Evolutionary conservation across 2,797 vertebrate species (phyloP).

Genomic region (Sebastes itinus): DNA sequence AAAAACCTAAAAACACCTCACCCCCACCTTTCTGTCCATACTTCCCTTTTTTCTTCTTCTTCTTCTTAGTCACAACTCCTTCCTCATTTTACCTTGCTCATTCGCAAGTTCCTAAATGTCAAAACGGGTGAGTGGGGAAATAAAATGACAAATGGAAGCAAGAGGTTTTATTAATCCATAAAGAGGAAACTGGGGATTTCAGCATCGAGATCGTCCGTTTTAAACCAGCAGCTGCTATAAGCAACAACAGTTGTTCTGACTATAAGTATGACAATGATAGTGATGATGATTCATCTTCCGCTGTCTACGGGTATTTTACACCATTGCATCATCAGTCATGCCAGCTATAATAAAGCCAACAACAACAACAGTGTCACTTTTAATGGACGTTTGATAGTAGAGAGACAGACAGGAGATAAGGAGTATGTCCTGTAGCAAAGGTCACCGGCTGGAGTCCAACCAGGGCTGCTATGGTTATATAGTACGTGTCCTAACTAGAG

Average conservation of each 20-base stretch:
- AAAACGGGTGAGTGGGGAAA: no score
- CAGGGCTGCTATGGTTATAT: background rate
- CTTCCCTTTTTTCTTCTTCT: background rate
- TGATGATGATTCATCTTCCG: background rate
- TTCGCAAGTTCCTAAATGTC: no score
- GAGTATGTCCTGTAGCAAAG: background rate
- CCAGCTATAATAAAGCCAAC: background rate
- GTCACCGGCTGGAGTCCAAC: background rate
- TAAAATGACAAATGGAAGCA: no score
- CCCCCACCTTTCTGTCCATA: background rate
- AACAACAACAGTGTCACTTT: background rate
- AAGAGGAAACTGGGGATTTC: background rate
- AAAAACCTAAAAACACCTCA: fast-evolving
- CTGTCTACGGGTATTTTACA: background rate
- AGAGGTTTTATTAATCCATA: no score
- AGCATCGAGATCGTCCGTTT: background rate
- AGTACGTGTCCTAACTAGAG: no score
- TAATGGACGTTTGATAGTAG: background rate
- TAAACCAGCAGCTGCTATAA: background rate
- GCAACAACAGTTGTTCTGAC: background rate
- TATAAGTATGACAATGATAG: background rate
- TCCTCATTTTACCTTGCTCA: background rate
- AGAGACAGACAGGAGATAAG: background rate
- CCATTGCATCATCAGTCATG: no score
- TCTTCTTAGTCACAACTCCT: background rate